These are phyloP conservation scores for Megaceryle maxima DNA, from an alignment of 2,113 vertebrate species.

Conservation along the genomic window DNA sequence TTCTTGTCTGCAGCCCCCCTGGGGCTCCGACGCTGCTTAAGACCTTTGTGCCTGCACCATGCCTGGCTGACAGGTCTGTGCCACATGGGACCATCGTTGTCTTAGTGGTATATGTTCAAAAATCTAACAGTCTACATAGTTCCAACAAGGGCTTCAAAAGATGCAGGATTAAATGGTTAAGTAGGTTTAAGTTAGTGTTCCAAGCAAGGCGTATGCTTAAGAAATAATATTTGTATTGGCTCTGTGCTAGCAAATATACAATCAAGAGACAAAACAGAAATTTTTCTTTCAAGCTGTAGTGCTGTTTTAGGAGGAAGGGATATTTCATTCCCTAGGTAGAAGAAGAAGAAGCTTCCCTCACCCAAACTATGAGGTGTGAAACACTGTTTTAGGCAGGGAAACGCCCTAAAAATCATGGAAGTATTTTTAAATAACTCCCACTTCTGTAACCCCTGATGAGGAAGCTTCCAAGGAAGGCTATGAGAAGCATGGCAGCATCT, in stretches of 20 bases:
- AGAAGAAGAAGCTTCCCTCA: background rate
- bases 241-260: slow-evolving; percentile 57
- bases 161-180: slow-evolving; percentile 47
- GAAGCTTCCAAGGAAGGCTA: background rate
- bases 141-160: background rate
- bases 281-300: background rate
- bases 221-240: slow-evolving; percentile 70
- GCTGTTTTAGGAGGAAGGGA: slow-evolving; percentile 11
- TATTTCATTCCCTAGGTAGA: slow-evolving; percentile 6
- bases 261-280: slow-evolving; percentile 56
- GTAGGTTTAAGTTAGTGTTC: slow-evolving; percentile 53
- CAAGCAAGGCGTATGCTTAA: slow-evolving; percentile 43
- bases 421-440: background rate
- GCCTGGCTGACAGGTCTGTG: background rate
- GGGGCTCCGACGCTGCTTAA: background rate
- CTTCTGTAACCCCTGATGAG: background rate
- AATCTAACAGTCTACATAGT: background rate
- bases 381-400: background rate
- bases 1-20: background rate
- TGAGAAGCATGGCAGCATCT: background rate
- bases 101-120: background rate
- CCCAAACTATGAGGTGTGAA: slow-evolving; percentile 23
- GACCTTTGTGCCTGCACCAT: background rate
- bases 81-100: background rate
- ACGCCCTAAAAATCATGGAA: background rate